phyloP scores from a whole-genome alignment of 2,113 vertebrate species.

The Chaetura pelagica region DNA sequence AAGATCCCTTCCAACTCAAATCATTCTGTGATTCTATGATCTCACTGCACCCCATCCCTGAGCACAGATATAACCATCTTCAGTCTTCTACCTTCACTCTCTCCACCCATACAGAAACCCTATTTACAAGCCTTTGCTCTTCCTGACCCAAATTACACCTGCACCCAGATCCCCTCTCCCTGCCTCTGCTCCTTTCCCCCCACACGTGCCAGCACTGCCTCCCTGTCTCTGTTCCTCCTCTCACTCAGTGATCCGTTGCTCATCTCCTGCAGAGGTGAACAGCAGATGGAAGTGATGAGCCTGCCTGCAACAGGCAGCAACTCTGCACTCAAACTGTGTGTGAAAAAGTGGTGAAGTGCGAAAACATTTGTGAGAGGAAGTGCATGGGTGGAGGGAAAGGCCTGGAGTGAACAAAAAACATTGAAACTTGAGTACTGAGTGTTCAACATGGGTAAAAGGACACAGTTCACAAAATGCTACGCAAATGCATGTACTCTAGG shows the following conservation, averaged over 20 bases:
- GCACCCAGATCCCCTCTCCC: not conserved
- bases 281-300: not conserved
- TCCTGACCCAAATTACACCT: not conserved
- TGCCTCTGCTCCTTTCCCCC: not conserved
- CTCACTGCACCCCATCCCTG: not conserved
- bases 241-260: rapidly evolving
- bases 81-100: not conserved
- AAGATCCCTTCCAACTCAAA: too few relatives aligned
- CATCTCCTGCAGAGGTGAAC: rapidly evolving
- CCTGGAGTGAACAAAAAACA: constrained; percentile 27
- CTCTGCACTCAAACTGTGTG: not conserved
- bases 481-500: not conserved
- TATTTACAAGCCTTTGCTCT: not conserved
- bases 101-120: not conserved
- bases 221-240: not conserved
- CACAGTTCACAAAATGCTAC: not conserved
- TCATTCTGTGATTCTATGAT: too few relatives aligned
- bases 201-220: rapidly evolving
- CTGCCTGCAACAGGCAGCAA: not conserved
- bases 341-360: constrained; percentile 1
- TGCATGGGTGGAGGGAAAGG: constrained; percentile 49
- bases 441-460: not conserved
- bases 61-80: not conserved
- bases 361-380: constrained; percentile 45
- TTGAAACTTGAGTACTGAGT: not conserved